Percentiles rank a stretch among this genome's conserved stretches.
phyloP scores from a whole-genome alignment of 2,888 invertebrate species.

The Nasonovia ribisnigri region DNA sequence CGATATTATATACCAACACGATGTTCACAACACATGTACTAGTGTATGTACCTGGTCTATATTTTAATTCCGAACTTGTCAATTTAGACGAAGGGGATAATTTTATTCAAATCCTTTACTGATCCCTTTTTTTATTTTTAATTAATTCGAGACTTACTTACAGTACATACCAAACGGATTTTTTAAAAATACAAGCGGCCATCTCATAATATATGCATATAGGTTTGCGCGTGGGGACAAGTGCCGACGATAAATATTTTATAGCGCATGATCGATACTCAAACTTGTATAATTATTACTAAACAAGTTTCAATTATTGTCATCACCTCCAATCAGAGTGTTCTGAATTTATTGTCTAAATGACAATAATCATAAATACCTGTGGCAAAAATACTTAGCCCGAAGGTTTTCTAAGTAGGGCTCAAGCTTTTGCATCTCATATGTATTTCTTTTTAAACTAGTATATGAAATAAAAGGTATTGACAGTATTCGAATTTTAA shows the following conservation, averaged over 20 bases:
- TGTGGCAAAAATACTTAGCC: background rate
- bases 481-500: background rate
- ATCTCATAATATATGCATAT: background rate
- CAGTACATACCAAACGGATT: background rate
- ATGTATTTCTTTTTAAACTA: background rate
- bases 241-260: background rate
- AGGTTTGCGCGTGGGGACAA: background rate
- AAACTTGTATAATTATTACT: background rate
- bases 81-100: background rate
- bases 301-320: background rate
- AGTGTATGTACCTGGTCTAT: background rate
- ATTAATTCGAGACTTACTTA: background rate
- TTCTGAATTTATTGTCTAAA: background rate
- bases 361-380: background rate
- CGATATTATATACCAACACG: background rate
- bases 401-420: background rate
- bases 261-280: background rate
- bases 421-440: no score
- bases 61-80: constrained; percentile 27
- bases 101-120: constrained; percentile 24
- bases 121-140: background rate
- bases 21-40: background rate
- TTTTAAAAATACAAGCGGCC: background rate
- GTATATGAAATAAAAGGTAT: background rate
- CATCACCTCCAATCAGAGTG: background rate